phyloP scores from a whole-genome alignment of 2,888 invertebrate species.

The Salticus scenicus region DNA sequence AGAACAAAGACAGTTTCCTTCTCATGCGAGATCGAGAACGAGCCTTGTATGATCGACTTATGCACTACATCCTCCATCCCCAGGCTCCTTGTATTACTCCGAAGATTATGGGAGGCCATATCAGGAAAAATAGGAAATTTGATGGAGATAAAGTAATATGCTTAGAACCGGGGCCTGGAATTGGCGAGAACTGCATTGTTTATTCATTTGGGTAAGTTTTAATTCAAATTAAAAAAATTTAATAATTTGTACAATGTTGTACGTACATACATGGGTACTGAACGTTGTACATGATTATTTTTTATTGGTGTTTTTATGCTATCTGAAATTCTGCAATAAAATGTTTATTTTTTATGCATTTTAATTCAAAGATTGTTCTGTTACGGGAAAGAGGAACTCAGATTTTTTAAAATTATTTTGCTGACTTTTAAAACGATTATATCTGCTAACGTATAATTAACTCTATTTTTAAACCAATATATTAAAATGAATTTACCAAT shows the following conservation, averaged over 20 bases:
- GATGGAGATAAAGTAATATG: conserved; percentile 67
- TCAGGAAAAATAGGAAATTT: conserved; percentile 25
- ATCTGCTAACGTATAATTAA: no score
- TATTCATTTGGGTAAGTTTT: conserved; percentile 66
- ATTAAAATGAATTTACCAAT: no score
- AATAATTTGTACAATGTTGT: background rate
- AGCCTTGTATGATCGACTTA: conserved; percentile 39
- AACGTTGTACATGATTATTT: no score
- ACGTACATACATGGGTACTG: no score
- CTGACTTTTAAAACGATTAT: no score
- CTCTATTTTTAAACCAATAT: no score
- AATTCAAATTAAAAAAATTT: background rate
- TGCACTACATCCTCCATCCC: conserved; percentile 58
- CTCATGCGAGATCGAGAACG: conserved; percentile 27
- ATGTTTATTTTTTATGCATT: no score
- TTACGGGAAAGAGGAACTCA: no score
- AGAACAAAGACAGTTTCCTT: conserved; percentile 37
- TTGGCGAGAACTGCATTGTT: conserved; percentile 50
- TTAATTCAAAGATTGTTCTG: no score
- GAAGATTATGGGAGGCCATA: conserved; percentile 44
- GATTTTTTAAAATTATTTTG: no score
- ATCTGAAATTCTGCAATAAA: background rate
- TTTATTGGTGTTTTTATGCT: background rate
- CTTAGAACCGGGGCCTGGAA: conserved; percentile 57
- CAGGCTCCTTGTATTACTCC: conserved; percentile 35